These are phyloP conservation scores for Colostygia pectinataria DNA, from an alignment of 2,888 invertebrate species.

Conservation along the genomic window DNA sequence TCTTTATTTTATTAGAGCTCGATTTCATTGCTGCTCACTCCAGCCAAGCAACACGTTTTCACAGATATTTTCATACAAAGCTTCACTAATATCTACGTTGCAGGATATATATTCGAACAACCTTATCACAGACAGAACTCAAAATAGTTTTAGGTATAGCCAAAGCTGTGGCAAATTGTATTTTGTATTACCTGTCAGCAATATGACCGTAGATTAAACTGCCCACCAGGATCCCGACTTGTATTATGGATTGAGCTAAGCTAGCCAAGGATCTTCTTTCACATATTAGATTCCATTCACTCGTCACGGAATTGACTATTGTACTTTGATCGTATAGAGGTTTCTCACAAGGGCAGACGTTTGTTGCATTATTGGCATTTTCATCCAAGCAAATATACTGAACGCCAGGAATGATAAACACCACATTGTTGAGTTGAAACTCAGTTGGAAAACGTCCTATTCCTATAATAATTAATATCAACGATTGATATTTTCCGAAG, in stretches of 20 bases:
- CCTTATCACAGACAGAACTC: no score
- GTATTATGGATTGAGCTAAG: conserved; percentile 79
- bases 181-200: conserved; percentile 66
- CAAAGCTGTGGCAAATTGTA: not conserved
- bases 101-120: no score
- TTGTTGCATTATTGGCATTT: conserved; percentile 56
- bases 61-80: no score
- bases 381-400: conserved; percentile 73
- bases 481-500: conserved; percentile 81
- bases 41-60: no score
- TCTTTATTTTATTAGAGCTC: no score
- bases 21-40: no score
- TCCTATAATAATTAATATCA: conserved; percentile 73
- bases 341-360: conserved; percentile 65
- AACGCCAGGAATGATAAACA: conserved; percentile 80
- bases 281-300: conserved; percentile 85
- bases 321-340: conserved; percentile 80
- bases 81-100: no score
- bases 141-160: no score
- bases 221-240: conserved; percentile 81
- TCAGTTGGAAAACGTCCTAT: conserved; percentile 82
- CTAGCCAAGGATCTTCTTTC: conserved; percentile 78
- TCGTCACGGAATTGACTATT: conserved; percentile 81
- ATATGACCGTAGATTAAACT: conserved; percentile 80
- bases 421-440: conserved; percentile 81